Percentiles rank a stretch among this genome's conserved stretches.
phyloP scores from a whole-genome alignment of 2,797 vertebrate species.

The Sorex maritimensis region DNA sequence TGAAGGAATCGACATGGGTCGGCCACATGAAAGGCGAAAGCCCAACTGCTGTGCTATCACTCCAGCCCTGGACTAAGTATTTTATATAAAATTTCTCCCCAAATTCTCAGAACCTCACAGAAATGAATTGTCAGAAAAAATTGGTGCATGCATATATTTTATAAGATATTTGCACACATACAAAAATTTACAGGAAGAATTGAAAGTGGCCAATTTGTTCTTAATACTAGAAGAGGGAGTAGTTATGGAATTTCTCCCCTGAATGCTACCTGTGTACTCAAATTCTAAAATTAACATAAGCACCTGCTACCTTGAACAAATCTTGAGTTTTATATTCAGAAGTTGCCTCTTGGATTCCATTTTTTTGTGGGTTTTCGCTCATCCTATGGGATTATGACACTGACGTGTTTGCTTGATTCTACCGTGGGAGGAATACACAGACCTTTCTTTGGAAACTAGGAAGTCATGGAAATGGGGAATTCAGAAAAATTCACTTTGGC shows the following conservation, averaged over 20 bases:
- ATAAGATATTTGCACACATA: too few species aligned
- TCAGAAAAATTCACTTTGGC: conserved; percentile 10
- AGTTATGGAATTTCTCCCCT: neutral
- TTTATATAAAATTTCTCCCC: neutral
- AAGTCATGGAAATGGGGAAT: conserved; percentile 1
- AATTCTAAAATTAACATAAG: conserved; percentile 11
- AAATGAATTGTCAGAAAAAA: neutral
- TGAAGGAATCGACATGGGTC: too few species aligned
- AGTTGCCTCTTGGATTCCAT: neutral
- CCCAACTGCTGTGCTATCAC: too few species aligned
- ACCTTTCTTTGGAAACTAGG: conserved; percentile 38
- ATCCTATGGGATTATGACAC: neutral
- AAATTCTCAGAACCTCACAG: too few species aligned
- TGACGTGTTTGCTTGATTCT: conserved; percentile 1
- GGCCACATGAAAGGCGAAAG: too few species aligned
- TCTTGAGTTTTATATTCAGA: neutral
- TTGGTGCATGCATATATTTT: neutral
- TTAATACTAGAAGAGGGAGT: neutral
- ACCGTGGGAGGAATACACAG: neutral
- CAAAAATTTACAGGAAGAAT: neutral
- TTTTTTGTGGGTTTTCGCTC: neutral
- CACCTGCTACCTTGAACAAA: neutral
- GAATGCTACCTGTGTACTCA: neutral
- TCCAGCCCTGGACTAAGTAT: neutral
- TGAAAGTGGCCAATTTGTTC: neutral